A percentile compares a stretch with the other conserved stretches of the same genome.
Evolutionary conservation across 2,113 vertebrate species (phyloP).

Genomic region (Dissostichus mawsoni): DNA sequence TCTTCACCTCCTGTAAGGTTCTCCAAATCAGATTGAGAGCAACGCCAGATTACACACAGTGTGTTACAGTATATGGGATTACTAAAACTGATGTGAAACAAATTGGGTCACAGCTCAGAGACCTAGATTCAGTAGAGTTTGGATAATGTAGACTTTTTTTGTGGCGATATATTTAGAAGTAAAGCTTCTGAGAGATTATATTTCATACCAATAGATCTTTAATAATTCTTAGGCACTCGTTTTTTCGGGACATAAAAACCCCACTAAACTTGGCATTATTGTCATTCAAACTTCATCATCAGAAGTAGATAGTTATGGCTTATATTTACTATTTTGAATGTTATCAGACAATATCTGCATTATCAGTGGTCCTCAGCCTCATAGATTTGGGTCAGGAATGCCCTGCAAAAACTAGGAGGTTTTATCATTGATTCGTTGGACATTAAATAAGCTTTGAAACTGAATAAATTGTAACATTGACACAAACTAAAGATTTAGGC

Average conservation of each 20-base stretch:
- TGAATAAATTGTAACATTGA: no score
- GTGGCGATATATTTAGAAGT: conserved; percentile 4
- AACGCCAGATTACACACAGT: conserved; percentile 48
- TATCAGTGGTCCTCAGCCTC: no score
- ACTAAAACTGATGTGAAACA: conserved; percentile 51
- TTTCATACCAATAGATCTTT: background rate
- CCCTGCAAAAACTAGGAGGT: no score
- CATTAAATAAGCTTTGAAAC: no score
- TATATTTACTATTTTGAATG: no score
- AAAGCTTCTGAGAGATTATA: conserved; percentile 8
- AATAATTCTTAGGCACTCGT: background rate
- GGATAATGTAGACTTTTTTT: background rate
- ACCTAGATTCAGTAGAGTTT: conserved; percentile 9
- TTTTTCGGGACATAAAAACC: background rate
- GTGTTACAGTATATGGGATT: conserved; percentile 43
- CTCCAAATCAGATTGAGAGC: conserved; percentile 40
- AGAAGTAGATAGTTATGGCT: background rate
- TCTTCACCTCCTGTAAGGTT: background rate
- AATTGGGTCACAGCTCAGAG: conserved; percentile 49
- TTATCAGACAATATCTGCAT: no score
- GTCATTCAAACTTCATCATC: background rate
- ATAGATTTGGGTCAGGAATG: no score
- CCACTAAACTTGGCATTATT: background rate
- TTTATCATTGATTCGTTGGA: no score
- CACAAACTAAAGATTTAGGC: no score